Evolutionary conservation across 2,113 vertebrate species (phyloP), one percentile per base, ranked within the genome.

Genomic region (Prionailurus viverrinus): DNA sequence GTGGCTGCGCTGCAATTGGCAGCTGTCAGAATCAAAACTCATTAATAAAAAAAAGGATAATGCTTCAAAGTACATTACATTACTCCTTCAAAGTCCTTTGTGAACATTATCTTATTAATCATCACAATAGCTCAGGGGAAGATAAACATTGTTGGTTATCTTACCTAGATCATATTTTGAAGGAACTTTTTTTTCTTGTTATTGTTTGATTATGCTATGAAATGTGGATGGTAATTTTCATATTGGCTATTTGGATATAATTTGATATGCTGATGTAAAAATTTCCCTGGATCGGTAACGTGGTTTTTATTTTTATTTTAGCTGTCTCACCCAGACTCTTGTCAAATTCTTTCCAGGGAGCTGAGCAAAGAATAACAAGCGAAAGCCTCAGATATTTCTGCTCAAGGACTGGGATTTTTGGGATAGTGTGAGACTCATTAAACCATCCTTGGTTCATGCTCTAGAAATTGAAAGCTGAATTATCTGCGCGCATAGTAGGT

Each of bases 251-350:
- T 97, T 98, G 97, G 97, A 97, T 98, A 98, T 97, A 95, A 98
- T 97, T 95, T 98, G 97, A 98, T 98, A 98, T 98, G 96, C 97
- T 98, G 97, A 96, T 97, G 97, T 98, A 96, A 97, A 95, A 97
- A 97, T 91, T 96, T 96, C 97, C 93, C 92, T 97, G 94, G 81
- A 97, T 95, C 23, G 1, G 88, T 68, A 94, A 97, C 68, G 81
- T 96, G 84, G 85, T 86, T 98, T 97, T 95, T 97, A 96, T 98
- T 98, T 98, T 97, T 94, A 95, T 98, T 98, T 98, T 97, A 97
- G 81, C 79, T 95, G 81, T 97, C 88, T 94, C 85, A 95, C 88
- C 76, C 39, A 0, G 71, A 82, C 90, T 73, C 87, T 95, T 96
- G 90, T 81, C 51, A 48, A 96, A 96, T 96, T 97, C 93, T 85